phyloP scores from a whole-genome alignment of 2,888 invertebrate species.

The Caenorhabditis plicata region DNA sequence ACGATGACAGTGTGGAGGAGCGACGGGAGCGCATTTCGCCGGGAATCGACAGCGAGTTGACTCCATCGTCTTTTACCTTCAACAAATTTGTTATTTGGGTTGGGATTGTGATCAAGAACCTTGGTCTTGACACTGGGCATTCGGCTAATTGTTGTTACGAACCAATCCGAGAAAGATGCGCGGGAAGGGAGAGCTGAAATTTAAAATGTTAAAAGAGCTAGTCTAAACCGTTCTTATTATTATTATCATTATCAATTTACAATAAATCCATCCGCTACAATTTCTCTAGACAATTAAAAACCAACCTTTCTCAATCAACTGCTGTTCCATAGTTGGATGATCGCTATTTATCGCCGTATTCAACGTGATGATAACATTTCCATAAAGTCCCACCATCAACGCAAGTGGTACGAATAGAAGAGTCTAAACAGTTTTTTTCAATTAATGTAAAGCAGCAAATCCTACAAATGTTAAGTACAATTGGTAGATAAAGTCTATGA shows the following conservation, averaged over 20 bases:
- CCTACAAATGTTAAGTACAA: slow-evolving; percentile 71
- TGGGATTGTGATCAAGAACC: background rate
- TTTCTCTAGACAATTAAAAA: too few species aligned
- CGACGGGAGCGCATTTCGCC: slow-evolving; percentile 15
- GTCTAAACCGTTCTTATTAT: too few species aligned
- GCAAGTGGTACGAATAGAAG: slow-evolving; percentile 77
- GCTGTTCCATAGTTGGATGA: slow-evolving; percentile 35
- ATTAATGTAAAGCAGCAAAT: background rate
- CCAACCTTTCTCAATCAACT: slow-evolving; percentile 26
- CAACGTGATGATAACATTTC: slow-evolving; percentile 52
- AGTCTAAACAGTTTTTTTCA: slow-evolving; percentile 25
- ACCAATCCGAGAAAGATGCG: slow-evolving; percentile 42
- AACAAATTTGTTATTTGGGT: background rate
- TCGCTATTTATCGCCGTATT: slow-evolving; percentile 47
- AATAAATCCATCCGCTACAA: too few species aligned
- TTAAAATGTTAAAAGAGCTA: background rate
- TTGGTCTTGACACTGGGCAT: slow-evolving; percentile 27
- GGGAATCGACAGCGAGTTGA: slow-evolving; percentile 31
- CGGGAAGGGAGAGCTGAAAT: slow-evolving; percentile 22
- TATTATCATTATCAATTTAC: too few species aligned
- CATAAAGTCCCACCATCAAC: slow-evolving; percentile 71
- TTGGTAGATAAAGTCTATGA: slow-evolving; percentile 50
- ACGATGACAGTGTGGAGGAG: slow-evolving; percentile 29
- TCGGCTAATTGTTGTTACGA: slow-evolving; percentile 30
- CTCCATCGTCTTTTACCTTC: too few species aligned